phyloP scores from a whole-genome alignment of 2,888 invertebrate species.

The Protonemura montana region DNA sequence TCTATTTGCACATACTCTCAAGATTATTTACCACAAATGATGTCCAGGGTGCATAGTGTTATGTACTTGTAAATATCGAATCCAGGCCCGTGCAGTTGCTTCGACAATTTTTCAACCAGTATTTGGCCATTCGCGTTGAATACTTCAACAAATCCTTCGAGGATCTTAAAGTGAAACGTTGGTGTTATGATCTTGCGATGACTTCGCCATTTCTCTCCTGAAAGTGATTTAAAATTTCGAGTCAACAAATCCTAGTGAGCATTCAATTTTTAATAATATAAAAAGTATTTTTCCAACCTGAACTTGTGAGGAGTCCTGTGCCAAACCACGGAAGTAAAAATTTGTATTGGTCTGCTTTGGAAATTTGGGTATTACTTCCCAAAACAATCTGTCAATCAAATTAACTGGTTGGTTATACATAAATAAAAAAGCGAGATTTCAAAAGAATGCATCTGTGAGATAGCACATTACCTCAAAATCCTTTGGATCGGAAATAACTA shows the following conservation, averaged over 20 bases:
- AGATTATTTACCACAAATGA: conserved; percentile 66
- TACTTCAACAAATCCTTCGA: background rate
- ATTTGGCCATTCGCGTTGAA: background rate
- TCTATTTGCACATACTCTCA: too few relatives aligned
- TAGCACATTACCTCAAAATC: background rate
- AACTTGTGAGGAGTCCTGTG: background rate
- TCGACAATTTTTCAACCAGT: background rate
- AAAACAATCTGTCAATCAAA: background rate
- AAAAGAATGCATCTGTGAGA: background rate
- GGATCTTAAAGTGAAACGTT: background rate
- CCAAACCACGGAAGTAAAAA: background rate
- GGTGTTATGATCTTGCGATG: background rate
- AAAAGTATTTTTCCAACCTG: too few relatives aligned
- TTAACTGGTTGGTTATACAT: too few relatives aligned
- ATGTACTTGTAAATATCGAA: conserved; percentile 65
- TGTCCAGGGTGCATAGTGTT: conserved; percentile 67
- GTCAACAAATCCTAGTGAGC: background rate
- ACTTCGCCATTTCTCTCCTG: background rate
- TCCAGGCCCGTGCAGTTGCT: background rate
- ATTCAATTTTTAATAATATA: too few relatives aligned
- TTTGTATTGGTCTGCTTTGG: background rate
- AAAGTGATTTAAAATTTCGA: background rate
- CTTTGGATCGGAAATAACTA: background rate
- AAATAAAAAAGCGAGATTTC: background rate
- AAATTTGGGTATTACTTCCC: background rate